Percentiles rank a stretch among this genome's conserved stretches.
Conservation (phyloP, 2,113 vertebrate genomes). For the Labeo catla region DNA sequence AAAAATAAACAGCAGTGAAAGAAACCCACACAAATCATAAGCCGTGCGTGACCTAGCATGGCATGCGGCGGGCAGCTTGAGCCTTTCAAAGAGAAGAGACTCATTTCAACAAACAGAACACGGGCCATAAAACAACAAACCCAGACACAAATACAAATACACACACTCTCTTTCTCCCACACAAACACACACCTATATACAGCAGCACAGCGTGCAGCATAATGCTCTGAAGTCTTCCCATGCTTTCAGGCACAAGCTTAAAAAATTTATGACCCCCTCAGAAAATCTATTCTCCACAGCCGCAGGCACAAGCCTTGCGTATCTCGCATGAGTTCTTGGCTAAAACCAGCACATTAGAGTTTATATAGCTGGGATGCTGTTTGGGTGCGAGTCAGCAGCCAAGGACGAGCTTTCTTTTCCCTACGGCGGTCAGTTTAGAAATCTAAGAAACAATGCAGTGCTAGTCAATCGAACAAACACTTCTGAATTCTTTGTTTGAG, state of each 20-base stretch:
- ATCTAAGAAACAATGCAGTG: neutral
- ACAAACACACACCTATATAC: slow-evolving; percentile 36
- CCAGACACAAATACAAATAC: slow-evolving; percentile 29
- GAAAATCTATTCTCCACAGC: slow-evolving; percentile 52
- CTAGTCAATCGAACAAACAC: neutral
- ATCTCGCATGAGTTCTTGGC: slow-evolving; percentile 22
- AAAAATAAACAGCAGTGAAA: slow-evolving; percentile 48
- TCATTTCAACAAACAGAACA: slow-evolving; percentile 49
- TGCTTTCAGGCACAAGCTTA: slow-evolving; percentile 66
- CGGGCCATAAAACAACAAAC: slow-evolving; percentile 30
- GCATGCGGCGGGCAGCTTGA: slow-evolving; percentile 40
- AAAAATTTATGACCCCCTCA: slow-evolving; percentile 69
- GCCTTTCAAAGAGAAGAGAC: slow-evolving; percentile 39
- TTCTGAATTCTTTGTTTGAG: neutral
- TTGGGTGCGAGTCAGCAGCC: neutral
- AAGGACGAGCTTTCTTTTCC: neutral
- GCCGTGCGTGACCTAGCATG: slow-evolving; percentile 34
- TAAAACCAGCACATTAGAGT: slow-evolving; percentile 4
- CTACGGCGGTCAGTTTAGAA: neutral
- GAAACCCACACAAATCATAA: slow-evolving; percentile 37
- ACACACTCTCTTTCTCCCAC: slow-evolving; percentile 16
- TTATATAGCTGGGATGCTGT: neutral
- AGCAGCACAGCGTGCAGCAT: slow-evolving; percentile 38
- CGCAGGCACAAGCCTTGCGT: slow-evolving; percentile 44
- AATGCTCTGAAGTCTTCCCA: slow-evolving; percentile 59